Evolutionary conservation across 2,797 vertebrate genomes (phyloP).

Genomic region (Poecilia gillii): DNA sequence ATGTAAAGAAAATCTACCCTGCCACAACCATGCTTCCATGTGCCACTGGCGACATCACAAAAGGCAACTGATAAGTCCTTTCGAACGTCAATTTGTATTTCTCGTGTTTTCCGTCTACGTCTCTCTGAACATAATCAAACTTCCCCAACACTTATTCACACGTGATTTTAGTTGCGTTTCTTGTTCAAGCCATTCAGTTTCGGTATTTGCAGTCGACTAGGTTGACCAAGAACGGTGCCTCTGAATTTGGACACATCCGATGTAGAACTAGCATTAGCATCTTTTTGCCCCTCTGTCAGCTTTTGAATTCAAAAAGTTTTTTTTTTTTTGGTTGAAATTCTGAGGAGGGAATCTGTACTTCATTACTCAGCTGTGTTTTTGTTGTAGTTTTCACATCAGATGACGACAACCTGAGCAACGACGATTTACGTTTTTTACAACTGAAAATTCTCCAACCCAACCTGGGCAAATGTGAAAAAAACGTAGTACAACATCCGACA

Average conservation of each 20-base stretch:
- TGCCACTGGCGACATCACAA: background rate
- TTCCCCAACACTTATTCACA: no score
- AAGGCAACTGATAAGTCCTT: background rate
- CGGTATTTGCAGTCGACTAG: background rate
- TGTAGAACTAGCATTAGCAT: background rate
- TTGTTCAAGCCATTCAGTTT: background rate
- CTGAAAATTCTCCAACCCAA: background rate
- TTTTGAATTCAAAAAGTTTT: background rate
- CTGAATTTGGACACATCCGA: background rate
- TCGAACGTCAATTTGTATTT: background rate
- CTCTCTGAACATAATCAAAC: background rate
- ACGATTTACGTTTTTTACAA: background rate
- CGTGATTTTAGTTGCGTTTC: no score
- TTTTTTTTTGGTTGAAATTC: background rate
- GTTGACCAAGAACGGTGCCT: background rate
- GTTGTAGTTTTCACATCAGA: background rate
- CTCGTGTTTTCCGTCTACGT: background rate
- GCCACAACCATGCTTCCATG: background rate
- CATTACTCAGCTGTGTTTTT: background rate
- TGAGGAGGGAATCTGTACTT: background rate
- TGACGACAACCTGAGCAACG: background rate
- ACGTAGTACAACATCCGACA: background rate
- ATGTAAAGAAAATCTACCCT: background rate
- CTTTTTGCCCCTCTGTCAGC: background rate
- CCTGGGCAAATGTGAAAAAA: background rate